A percentile compares a stretch with the other conserved stretches of the same genome.
These are phyloP conservation scores for Arctia plantaginis DNA, from an alignment of 2,888 invertebrate species.

Conservation along the genomic window DNA sequence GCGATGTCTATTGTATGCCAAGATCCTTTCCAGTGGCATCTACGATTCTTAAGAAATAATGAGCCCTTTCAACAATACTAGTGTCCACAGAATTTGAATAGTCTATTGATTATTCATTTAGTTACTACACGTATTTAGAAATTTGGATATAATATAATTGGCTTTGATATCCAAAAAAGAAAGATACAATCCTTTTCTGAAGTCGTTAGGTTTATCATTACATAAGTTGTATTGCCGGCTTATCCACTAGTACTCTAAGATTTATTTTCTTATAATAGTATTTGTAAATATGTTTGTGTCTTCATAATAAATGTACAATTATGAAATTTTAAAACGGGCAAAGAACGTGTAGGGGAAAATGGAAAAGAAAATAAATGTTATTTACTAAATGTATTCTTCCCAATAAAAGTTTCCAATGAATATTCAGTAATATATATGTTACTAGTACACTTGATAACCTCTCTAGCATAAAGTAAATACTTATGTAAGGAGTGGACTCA, in stretches of 20 bases:
- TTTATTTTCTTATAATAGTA: background rate
- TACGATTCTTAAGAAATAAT: conserved; percentile 57
- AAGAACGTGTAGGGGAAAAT: background rate
- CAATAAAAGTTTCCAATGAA: no score
- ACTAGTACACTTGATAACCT: no score
- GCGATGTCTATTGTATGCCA: conserved; percentile 49
- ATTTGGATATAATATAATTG: background rate
- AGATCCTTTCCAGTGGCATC: conserved; percentile 44
- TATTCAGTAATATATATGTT: no score
- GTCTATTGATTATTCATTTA: background rate
- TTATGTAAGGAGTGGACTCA: no score
- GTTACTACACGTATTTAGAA: background rate
- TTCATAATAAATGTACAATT: background rate
- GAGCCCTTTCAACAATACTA: conserved; percentile 49
- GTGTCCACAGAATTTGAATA: conserved; percentile 33
- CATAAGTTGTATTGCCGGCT: background rate
- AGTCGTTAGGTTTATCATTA: background rate
- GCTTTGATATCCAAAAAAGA: background rate
- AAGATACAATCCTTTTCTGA: no score
- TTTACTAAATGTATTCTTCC: no score
- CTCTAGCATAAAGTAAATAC: no score
- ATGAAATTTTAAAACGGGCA: background rate
- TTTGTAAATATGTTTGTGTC: background rate
- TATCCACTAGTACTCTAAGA: background rate
- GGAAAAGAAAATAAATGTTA: no score